Percentiles rank a stretch among this genome's conserved stretches.
Evolutionary conservation across 2,797 vertebrate genomes (phyloP).

Genomic region (Pseudomugil tenellus): DNA sequence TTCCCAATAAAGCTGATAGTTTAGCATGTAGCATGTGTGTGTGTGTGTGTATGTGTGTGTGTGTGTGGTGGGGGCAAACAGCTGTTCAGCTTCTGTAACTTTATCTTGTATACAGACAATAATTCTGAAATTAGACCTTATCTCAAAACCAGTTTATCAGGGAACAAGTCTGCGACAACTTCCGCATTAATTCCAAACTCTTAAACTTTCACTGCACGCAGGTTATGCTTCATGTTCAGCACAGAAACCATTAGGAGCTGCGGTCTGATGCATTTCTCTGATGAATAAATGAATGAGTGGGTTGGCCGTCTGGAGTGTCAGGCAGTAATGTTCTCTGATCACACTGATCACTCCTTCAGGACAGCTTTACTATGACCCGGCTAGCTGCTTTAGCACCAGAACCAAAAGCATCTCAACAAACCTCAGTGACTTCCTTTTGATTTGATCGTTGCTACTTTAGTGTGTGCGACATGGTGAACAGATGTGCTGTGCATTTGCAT

Average conservation of each 20-base stretch:
- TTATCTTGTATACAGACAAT: neutral
- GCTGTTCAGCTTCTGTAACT: neutral
- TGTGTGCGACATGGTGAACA: conserved; percentile 4
- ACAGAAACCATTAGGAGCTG: conserved; percentile 25
- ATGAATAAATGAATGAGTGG: conserved; percentile 70
- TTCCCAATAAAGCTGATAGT: neutral
- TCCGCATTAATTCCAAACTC: neutral
- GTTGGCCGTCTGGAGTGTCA: neutral
- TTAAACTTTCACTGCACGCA: neutral
- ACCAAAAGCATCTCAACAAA: conserved; percentile 23
- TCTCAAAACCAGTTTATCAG: neutral
- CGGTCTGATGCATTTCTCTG: conserved; percentile 29
- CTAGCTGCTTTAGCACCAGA: conserved; percentile 30
- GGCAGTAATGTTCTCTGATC: conserved; percentile 43
- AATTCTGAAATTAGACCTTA: neutral
- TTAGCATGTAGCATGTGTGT: too few relatives aligned
- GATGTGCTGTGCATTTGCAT: neutral
- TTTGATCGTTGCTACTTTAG: conserved; percentile 37
- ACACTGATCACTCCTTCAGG: conserved; percentile 26
- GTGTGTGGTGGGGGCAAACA: too few relatives aligned
- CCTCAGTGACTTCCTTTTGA: conserved; percentile 10
- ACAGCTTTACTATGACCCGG: neutral
- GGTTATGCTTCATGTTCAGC: neutral
- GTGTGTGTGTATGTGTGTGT: too few relatives aligned
- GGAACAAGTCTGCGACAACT: neutral